Evolutionary conservation across 2,888 invertebrate species (phyloP).

Genomic region (Penaeus monodon): DNA sequence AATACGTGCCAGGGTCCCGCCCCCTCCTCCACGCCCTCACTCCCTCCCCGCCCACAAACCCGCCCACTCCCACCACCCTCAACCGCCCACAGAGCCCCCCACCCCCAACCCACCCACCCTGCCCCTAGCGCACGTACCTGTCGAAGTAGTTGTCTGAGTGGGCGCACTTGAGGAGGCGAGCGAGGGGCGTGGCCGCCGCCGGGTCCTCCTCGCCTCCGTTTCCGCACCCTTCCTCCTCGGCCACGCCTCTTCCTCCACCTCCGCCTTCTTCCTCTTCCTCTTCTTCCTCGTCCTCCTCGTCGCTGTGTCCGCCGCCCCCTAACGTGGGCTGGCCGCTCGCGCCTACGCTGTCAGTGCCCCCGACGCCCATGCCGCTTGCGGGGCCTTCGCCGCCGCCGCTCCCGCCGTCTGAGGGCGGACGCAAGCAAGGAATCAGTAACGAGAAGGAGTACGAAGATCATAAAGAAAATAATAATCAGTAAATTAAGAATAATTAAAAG

Average conservation of each 20-base stretch:
- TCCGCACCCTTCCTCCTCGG: constrained; percentile 34
- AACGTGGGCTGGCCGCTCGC: constrained; percentile 4
- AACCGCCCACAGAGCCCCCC: too few relatives aligned
- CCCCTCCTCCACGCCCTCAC: too few relatives aligned
- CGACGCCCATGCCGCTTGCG: constrained; percentile 19
- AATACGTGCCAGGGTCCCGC: background rate
- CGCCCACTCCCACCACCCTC: too few relatives aligned
- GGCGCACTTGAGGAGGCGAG: constrained; percentile 50
- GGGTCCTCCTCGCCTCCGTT: constrained; percentile 34
- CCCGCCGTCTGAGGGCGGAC: constrained; percentile 10
- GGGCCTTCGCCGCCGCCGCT: constrained; percentile 44
- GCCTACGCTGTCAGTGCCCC: too few relatives aligned
- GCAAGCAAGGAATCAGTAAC: background rate
- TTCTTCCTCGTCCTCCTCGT: constrained; percentile 42
- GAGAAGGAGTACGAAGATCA: too few relatives aligned
- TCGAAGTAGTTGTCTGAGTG: constrained; percentile 58
- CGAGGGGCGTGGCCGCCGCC: constrained; percentile 44
- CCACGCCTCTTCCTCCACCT: constrained; percentile 11
- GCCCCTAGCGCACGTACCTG: constrained; percentile 25
- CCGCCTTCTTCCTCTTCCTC: constrained; percentile 38
- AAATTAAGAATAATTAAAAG: too few relatives aligned
- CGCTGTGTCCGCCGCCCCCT: constrained; percentile 17
- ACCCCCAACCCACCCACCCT: too few relatives aligned
- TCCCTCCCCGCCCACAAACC: too few relatives aligned
- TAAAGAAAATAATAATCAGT: too few relatives aligned